Evolutionary conservation across 2,888 invertebrate species (phyloP).

Genomic region (Diplazon laetatorius): DNA sequence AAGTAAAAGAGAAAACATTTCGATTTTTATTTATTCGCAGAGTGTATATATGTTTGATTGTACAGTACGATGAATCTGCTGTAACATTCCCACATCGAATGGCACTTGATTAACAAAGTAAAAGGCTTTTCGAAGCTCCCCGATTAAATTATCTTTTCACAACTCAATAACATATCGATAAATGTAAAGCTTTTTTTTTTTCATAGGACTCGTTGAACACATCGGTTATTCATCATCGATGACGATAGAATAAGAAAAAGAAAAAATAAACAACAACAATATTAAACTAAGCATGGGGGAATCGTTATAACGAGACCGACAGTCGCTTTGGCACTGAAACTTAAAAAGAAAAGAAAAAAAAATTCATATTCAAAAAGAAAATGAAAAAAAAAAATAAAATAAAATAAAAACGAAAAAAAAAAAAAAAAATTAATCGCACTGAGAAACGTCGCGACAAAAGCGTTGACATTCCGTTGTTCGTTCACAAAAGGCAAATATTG

Average conservation of each 20-base stretch:
- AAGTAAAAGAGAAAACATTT: constrained; percentile 60
- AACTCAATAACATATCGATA: constrained; percentile 49
- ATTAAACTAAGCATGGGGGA: constrained; percentile 33
- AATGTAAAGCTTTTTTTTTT: constrained; percentile 33
- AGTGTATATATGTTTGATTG: constrained; percentile 64
- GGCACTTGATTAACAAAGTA: constrained; percentile 73
- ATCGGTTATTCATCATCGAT: constrained; percentile 29
- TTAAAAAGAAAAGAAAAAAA: constrained; percentile 55
- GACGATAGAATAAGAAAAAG: constrained; percentile 27
- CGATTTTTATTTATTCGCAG: constrained; percentile 56
- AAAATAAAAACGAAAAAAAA: constrained; percentile 57
- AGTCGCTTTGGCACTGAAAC: constrained; percentile 65
- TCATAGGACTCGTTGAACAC: constrained; percentile 44
- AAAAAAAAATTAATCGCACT: constrained; percentile 48
- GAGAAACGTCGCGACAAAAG: constrained; percentile 27
- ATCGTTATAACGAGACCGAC: constrained; percentile 41
- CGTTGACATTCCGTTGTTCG: constrained; percentile 38
- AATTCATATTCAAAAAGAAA: no score
- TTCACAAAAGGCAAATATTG: constrained; percentile 58
- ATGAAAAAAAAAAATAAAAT: constrained; percentile 53
- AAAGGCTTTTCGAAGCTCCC: constrained; percentile 68
- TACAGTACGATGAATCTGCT: constrained; percentile 65
- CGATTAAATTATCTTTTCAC: constrained; percentile 51
- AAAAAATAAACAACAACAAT: constrained; percentile 31
- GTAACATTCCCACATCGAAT: constrained; percentile 70